Evolutionary conservation across 2,888 invertebrate genomes (phyloP).

Genomic region (Ochropacha duplaris): DNA sequence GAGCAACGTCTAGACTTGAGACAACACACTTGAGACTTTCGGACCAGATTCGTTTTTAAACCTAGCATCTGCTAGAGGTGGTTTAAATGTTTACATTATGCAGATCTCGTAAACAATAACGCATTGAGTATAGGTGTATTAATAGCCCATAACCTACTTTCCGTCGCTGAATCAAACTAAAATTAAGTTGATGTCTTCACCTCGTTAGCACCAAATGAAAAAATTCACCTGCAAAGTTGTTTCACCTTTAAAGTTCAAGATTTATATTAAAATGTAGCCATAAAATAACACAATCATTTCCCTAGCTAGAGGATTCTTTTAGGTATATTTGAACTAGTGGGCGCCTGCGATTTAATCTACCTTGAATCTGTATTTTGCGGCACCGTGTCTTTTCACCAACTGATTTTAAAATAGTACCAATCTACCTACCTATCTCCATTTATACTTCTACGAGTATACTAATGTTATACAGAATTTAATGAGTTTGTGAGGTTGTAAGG

Average conservation of each 20-base stretch:
- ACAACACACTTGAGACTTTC: slow-evolving; percentile 27
- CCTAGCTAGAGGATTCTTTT: background rate
- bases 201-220: background rate
- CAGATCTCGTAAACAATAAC: slow-evolving; percentile 35
- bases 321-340: background rate
- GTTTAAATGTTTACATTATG: slow-evolving; percentile 29
- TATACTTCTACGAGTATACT: no score
- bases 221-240: background rate
- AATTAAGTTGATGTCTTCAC: background rate
- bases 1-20: slow-evolving; percentile 61
- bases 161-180: background rate
- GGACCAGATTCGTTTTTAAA: slow-evolving; percentile 37
- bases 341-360: no score
- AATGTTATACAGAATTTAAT: no score
- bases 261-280: background rate
- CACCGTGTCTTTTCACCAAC: no score
- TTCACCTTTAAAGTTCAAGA: background rate
- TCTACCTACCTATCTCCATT: no score
- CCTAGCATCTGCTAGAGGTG: slow-evolving; percentile 41
- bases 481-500: no score
- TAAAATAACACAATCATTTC: no score
- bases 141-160: slow-evolving; percentile 29
- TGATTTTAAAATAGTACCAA: no score
- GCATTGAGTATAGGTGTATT: slow-evolving; percentile 14
- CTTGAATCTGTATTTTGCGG: no score